phyloP scores from a whole-genome alignment of 2,113 vertebrate species.

The Hydropotes inermis region DNA sequence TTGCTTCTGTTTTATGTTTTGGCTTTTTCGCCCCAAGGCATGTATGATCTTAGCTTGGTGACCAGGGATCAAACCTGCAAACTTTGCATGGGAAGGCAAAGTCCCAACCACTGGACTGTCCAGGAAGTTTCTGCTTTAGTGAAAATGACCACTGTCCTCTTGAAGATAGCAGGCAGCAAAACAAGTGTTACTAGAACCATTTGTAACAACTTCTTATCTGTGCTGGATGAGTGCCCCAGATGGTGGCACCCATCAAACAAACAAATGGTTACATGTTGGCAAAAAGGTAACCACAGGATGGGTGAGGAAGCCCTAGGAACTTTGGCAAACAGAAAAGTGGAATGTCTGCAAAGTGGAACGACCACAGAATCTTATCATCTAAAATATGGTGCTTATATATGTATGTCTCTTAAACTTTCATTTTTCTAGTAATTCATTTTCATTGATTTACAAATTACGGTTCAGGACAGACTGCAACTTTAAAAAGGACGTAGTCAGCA shows the following conservation, averaged over 20 bases:
- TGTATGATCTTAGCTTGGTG: not conserved
- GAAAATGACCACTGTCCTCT: not conserved
- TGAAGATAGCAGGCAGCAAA: not conserved
- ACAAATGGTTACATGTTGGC: not conserved
- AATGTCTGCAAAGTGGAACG: fast-evolving
- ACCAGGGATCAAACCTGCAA: not conserved
- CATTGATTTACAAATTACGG: not conserved
- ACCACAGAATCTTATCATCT: fast-evolving
- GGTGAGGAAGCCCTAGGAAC: not conserved
- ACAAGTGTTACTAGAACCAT: not conserved
- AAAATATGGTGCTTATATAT: not conserved
- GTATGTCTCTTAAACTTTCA: not conserved
- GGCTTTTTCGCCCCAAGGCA: not conserved
- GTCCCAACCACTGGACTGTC: not conserved
- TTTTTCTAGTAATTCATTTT: not conserved
- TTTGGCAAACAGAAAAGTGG: not conserved
- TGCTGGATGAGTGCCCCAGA: not conserved
- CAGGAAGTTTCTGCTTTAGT: not conserved
- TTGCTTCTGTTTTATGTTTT: not conserved
- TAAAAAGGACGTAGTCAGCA: not conserved
- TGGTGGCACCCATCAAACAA: not conserved
- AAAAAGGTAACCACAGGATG: not conserved
- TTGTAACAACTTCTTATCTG: not conserved
- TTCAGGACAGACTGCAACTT: not conserved
- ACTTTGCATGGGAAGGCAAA: not conserved